These are phyloP conservation scores for Agrotis segetum DNA, from an alignment of 2,888 invertebrate genomes.

Conservation along the genomic window DNA sequence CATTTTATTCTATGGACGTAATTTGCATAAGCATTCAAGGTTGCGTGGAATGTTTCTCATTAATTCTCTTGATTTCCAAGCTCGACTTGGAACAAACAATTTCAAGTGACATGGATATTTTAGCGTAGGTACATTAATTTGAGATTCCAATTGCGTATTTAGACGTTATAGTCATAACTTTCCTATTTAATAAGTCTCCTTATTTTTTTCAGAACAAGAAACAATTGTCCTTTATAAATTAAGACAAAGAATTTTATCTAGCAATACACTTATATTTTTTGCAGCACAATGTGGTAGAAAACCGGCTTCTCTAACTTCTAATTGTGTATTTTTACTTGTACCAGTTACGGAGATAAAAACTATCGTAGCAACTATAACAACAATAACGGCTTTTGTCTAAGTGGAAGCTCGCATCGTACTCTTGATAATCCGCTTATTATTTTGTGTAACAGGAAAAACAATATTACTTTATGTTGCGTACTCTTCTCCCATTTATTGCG, in stretches of 20 bases:
- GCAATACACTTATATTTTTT: slow-evolving; percentile 34
- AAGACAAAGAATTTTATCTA: slow-evolving; percentile 47
- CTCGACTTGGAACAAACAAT: slow-evolving; percentile 37
- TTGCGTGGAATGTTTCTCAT: slow-evolving; percentile 40
- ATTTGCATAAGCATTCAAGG: slow-evolving; percentile 53
- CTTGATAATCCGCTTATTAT: slow-evolving; percentile 54
- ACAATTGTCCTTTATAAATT: slow-evolving; percentile 6
- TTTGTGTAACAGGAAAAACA: slow-evolving; percentile 45
- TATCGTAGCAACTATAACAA: slow-evolving; percentile 36
- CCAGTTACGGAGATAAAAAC: slow-evolving; percentile 46
- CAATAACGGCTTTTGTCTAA: slow-evolving; percentile 45
- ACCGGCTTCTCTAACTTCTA: slow-evolving; percentile 38
- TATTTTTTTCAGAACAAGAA: not conserved
- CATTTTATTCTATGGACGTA: slow-evolving; percentile 22
- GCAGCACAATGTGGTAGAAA: slow-evolving; percentile 25
- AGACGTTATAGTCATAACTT: not conserved
- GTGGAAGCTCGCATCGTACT: slow-evolving; percentile 28
- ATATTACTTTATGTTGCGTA: slow-evolving; percentile 20
- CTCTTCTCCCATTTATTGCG: slow-evolving; percentile 5
- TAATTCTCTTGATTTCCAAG: slow-evolving; percentile 32
- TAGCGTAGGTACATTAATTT: slow-evolving; percentile 20
- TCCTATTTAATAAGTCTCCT: not conserved
- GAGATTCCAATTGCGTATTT: slow-evolving; percentile 31
- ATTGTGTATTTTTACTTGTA: slow-evolving; percentile 46
- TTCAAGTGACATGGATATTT: slow-evolving; percentile 31